Percentiles rank a stretch among this genome's conserved stretches.
Conservation (phyloP, 1,140 invertebrate genomes). For the Papilio aristodemus region DNA sequence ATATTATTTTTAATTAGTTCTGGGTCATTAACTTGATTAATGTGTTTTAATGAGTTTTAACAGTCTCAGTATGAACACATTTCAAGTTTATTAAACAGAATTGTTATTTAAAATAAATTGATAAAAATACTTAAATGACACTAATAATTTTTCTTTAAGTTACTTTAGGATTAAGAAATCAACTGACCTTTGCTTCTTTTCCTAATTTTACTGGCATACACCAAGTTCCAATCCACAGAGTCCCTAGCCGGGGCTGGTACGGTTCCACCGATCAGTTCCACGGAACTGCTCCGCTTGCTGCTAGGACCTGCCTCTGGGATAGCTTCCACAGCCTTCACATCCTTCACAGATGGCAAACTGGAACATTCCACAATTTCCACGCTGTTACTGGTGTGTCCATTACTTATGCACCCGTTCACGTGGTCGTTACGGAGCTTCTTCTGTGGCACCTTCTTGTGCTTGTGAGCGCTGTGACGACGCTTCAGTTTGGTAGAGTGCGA, state of each 20-base stretch:
- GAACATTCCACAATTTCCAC: constrained; percentile 70
- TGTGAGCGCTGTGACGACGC: constrained; percentile 61
- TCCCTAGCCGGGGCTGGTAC: constrained; percentile 69
- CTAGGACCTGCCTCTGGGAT: constrained; percentile 57
- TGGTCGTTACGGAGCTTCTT: constrained; percentile 65
- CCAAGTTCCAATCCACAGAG: constrained; percentile 73
- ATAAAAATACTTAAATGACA: background rate
- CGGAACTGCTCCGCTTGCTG: constrained; percentile 68
- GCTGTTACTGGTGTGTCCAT: constrained; percentile 59
- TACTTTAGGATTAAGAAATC: constrained; percentile 21
- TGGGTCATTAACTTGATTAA: constrained; percentile 8
- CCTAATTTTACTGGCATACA: constrained; percentile 77
- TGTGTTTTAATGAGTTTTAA: background rate
- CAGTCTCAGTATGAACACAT: background rate
- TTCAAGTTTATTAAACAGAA: background rate
- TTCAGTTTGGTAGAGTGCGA: constrained; percentile 70
- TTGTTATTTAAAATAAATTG: background rate
- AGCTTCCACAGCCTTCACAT: constrained; percentile 50
- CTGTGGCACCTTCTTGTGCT: constrained; percentile 61
- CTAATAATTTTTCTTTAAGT: background rate
- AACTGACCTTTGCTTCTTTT: constrained; percentile 72
- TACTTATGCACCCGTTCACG: constrained; percentile 53
- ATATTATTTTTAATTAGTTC: constrained; percentile 5
- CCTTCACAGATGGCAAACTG: constrained; percentile 50
- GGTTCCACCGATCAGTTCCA: constrained; percentile 69